phyloP scores from a whole-genome alignment of 2,113 vertebrate genomes.

The Tragelaphus buxtoni region DNA sequence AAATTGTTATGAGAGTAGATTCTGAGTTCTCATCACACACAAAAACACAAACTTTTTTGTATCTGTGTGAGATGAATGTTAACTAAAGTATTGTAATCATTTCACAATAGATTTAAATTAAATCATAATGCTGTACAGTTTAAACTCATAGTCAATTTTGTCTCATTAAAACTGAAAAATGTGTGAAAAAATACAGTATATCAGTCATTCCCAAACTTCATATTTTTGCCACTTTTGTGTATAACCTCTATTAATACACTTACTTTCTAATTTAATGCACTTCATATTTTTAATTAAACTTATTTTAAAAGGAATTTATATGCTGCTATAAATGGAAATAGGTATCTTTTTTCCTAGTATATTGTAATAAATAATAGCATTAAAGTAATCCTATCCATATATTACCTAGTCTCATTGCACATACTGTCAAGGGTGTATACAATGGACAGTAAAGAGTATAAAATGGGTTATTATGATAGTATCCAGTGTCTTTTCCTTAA shows the following conservation, averaged over 20 bases:
- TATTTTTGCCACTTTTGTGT: neutral
- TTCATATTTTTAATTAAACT: neutral
- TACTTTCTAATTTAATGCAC: neutral
- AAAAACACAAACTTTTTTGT: neutral
- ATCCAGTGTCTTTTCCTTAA: neutral
- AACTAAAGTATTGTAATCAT: neutral
- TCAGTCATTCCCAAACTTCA: neutral
- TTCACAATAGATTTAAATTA: neutral
- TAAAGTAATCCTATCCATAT: neutral
- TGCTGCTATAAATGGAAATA: neutral
- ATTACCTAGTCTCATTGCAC: neutral
- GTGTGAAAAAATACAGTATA: neutral
- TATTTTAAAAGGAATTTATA: neutral
- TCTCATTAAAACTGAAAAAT: neutral
- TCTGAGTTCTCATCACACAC: neutral
- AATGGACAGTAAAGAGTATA: neutral
- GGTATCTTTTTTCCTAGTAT: neutral
- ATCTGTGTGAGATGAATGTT: neutral
- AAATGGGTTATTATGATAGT: neutral
- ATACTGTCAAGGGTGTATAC: neutral
- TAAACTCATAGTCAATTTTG: neutral
- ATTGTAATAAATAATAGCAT: neutral
- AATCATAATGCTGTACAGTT: neutral
- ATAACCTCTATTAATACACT: neutral
- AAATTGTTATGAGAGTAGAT: neutral